Base-by-base conservation (phyloP, 2,888 invertebrate genomes). In the Drosophila macrothrix region DNA sequence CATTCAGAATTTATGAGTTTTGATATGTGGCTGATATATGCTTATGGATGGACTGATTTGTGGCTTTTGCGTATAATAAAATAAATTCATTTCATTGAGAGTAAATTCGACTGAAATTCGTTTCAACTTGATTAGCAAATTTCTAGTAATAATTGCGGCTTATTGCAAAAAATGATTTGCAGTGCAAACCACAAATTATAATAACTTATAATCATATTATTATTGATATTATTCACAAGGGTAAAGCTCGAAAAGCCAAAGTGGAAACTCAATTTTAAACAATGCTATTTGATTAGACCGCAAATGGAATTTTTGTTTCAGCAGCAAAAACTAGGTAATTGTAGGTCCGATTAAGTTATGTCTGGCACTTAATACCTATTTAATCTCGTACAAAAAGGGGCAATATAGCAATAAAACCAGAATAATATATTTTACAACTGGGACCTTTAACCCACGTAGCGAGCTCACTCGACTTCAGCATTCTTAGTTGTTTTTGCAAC, bases 1-100 rank as follows among this genome's bases (percentile, higher is more conserved):
- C 63, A 58, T 58, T 58, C 35, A 29, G 62, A 68, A 74, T 79
- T 75, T 79, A 80, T 74, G 74, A 63, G 52, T 37, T 19, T 29
- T 6, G 50, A 50, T 28, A 33, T 35, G 43, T 39, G 31, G 4
- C 19, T 49, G 33, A 67, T 58, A 53, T 64, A 61, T 66, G 41
- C 28, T 7, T 63, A 31, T 63, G 61, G 56, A 53, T 43, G 35
- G 54, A 9, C 46, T 63, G 68, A 77, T 69, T 74, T 69, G 63
- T 58, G 60, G 63, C 52, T 62, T 14, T 22, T 58, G 6, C 41
- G 46, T 6, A 25, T 56, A 46, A 52, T 46, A 9, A 53, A 53
- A 46, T 56, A 43, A 53, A 67, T 65, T 53, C 35, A 25, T 39
- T 37, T 16, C 16, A 46, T 52, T 66, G 41, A 29, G 25, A 52